Evolutionary conservation across 2,113 vertebrate genomes (phyloP), one percentile per base, ranked within the genome.

Genomic region (Pterophyllum scalare): DNA sequence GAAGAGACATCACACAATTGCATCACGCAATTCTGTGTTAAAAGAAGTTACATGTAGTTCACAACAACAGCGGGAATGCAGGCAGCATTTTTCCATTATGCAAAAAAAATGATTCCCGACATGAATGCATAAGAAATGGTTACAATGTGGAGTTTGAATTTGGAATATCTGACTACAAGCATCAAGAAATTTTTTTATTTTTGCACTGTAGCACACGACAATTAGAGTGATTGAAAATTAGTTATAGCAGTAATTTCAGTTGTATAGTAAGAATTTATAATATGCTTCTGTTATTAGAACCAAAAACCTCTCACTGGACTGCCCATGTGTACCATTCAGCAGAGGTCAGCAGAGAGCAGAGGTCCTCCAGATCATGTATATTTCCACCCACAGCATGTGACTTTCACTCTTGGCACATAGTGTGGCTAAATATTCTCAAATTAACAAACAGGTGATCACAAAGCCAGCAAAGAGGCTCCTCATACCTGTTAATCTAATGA

Each of bases 391-490:
- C 52, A 84, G 60, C 78, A 80, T 54, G 38, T 89, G 80, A 49
- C 72, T 22, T 43, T 40, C 61, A 38, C 52, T 57, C 70, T 81
- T 92, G 89, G 89, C 89, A 84, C 75, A 54, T n/a, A 3, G 79
- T 35, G 70, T 2, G 56, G 35, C 77, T 65, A 62, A 89, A 89
- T 91, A 90, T 87, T 94, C 81, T 93, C 93, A 92, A 90, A 94
- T 94, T 93, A 93, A 87, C 91, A 92, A 93, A 94, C 90, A 93
- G 92, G 88, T 93, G 90, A 94, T 88, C 88, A 90, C 81, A 92
- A 91, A 94, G 90, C 88, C 86, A 80, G 77, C 89, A 26, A 64
- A 89, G 79, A 33, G 75, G 76, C 85, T 86, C 79, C 84, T 89
- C 90, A 90, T 93, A 91, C 89, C 91, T 92, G 91, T 87, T 93